Percentiles rank a stretch among this genome's conserved stretches.
Evolutionary conservation across 2,888 invertebrate species (phyloP).

Genomic region (Lasioglossum vierecki): DNA sequence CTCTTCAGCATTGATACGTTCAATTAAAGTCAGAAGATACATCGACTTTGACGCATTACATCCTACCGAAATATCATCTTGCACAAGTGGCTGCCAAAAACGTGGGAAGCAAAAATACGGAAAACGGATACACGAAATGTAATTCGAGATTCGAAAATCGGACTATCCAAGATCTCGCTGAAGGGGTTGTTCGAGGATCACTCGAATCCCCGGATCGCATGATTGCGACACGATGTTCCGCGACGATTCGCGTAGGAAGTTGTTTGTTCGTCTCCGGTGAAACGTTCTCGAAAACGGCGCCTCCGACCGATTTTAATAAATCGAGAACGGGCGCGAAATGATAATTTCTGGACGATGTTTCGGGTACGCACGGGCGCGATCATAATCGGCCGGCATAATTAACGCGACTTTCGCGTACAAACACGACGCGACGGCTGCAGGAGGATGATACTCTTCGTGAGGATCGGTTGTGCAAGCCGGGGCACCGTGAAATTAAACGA

Average conservation of each 20-base stretch:
- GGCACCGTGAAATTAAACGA: conserved; percentile 56
- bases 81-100: not conserved
- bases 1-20: not conserved
- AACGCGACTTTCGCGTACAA: conserved; percentile 48
- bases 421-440: not conserved
- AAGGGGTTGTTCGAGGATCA: not conserved
- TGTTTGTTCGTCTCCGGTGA: conserved; percentile 21
- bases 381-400: conserved; percentile 53
- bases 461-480: conserved; percentile 27
- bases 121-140: not conserved
- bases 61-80: not conserved
- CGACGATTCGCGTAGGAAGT: conserved; percentile 23
- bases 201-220: conserved; percentile 11
- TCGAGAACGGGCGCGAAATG: conserved; percentile 29
- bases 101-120: not conserved
- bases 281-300: conserved; percentile 12
- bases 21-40: no score
- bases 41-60: no score
- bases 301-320: conserved; percentile 40
- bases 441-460: conserved; percentile 16
- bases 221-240: conserved; percentile 36
- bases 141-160: not conserved
- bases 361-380: conserved; percentile 31
- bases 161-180: not conserved
- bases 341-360: conserved; percentile 32